Conservation (phyloP, 2,797 vertebrate genomes). For the Botia kubotai region DNA sequence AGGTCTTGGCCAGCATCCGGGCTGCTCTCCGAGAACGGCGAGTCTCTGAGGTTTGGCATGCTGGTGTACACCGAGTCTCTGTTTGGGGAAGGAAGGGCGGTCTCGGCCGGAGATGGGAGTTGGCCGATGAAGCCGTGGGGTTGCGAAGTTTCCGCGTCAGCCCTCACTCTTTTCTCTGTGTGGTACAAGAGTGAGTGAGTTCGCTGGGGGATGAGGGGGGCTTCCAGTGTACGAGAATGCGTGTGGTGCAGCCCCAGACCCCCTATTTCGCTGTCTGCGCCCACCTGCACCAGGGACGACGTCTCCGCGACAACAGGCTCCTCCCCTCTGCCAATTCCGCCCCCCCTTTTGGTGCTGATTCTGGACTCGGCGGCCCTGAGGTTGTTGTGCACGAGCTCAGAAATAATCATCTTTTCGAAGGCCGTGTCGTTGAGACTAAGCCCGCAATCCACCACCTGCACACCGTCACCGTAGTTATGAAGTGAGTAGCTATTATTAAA, state of each 20-base stretch:
- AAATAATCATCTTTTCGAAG: slow-evolving; percentile 99
- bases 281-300: slow-evolving; percentile 91
- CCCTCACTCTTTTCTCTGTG: slow-evolving; percentile 94
- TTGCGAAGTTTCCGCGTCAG: slow-evolving; percentile 70
- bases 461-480: slow-evolving; percentile 91
- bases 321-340: slow-evolving; percentile 76
- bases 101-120: slow-evolving; percentile 87
- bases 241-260: slow-evolving; percentile 85
- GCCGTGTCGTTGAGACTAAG: slow-evolving; percentile 97
- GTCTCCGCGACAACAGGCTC: slow-evolving; percentile 91
- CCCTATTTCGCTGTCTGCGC: slow-evolving; percentile 68
- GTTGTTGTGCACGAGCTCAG: slow-evolving; percentile 99
- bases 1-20: slow-evolving; percentile 90
- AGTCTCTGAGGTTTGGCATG: slow-evolving; percentile 99
- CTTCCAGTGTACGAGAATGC: slow-evolving; percentile 89
- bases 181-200: slow-evolving; percentile 99
- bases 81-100: slow-evolving; percentile 93
- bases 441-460: slow-evolving; percentile 97
- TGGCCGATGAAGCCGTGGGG: slow-evolving; percentile 85
- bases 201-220: slow-evolving; percentile 96
- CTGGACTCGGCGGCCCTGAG: slow-evolving; percentile 90
- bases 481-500: slow-evolving; percentile 99
- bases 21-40: slow-evolving; percentile 91
- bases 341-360: slow-evolving; percentile 84
- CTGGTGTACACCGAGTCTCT: slow-evolving; percentile 99